These are phyloP conservation scores for Herminia tarsipennalis DNA, from an alignment of 2,888 invertebrate species.

Conservation along the genomic window DNA sequence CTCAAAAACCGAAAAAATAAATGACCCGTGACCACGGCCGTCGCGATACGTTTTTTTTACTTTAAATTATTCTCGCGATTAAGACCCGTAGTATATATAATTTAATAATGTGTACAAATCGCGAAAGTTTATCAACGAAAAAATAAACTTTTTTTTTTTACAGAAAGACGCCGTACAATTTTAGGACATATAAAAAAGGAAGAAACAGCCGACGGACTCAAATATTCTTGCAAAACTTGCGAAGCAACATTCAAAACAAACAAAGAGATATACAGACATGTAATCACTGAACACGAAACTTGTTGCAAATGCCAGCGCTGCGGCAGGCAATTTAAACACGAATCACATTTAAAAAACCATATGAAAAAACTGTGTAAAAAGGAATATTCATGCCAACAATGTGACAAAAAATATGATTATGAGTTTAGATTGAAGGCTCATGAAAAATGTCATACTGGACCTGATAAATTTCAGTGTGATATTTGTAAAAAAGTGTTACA, in stretches of 20 bases:
- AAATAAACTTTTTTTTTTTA: slow-evolving; percentile 4
- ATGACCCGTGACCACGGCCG: too few relatives aligned
- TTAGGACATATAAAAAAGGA: neutral
- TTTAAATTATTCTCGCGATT: too few relatives aligned
- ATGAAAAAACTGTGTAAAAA: neutral
- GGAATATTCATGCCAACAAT: slow-evolving; percentile 3
- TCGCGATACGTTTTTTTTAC: too few relatives aligned
- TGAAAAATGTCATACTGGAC: slow-evolving; percentile 16
- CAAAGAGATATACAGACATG: slow-evolving; percentile 11
- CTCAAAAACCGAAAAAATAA: too few relatives aligned
- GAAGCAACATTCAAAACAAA: slow-evolving; percentile 3
- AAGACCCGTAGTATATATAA: too few relatives aligned
- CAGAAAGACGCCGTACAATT: slow-evolving; percentile 1
- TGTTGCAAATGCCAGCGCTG: slow-evolving; percentile 19
- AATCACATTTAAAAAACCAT: neutral
- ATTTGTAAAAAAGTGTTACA: slow-evolving; percentile 59
- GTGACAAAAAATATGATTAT: neutral
- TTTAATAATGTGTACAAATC: too few relatives aligned
- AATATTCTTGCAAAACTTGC: slow-evolving; percentile 25
- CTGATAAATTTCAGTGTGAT: slow-evolving; percentile 51
- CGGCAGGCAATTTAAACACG: neutral
- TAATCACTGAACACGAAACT: neutral
- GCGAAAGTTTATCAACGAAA: too few relatives aligned
- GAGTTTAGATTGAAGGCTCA: neutral
- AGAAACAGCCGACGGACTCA: neutral